Evolutionary conservation across 1,140 invertebrate species (phyloP), one percentile per base, ranked within the genome.

Genomic region (Helicoverpa zea): DNA sequence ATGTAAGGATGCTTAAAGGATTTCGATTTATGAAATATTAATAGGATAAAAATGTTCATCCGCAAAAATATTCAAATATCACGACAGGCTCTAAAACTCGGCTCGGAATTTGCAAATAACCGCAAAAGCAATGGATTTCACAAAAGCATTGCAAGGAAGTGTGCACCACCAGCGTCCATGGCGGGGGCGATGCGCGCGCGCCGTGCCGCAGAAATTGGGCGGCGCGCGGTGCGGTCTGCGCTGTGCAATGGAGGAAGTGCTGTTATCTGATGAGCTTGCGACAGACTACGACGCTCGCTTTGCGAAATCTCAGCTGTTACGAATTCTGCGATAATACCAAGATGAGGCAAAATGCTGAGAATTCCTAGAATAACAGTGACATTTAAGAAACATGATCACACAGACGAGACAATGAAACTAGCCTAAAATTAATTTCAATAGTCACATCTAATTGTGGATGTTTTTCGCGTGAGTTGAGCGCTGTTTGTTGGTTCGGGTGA

Each of bases 171-270:
- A 30, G 30, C 43, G 47, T 58, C 59, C 49, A 76, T 58, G 61
- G 80, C 52, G 73, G 58, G 58, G 64, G 70, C 58, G 77, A 79
- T 74, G 63, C 54, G 75, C 47, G 23, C 13, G 66, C 74, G 74
- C 58, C 13, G 74, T 68, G 74, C 58, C 58, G 75, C 78, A 90
- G 89, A 90, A 90, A 91, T 91, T 91, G 87, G 89, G 89, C 84
- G 86, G 81, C 74, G 63, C 66, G 68, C 79, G 29, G 81, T 61
- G 59, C 18, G 54, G 35, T 70, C 54, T 29, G 23, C 82, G 78
- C 75, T 77, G 81, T 80, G 89, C 88, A 90, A 91, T 91, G 84
- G 84, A 91, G 91, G 90, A 91, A 91, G 90, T 83, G 84, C 80
- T 81, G 85, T 79, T 86, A 87, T 88, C 87, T 88, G 89, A 89